Conservation (phyloP, 2,888 invertebrate genomes). For the Lingula anatina region DNA sequence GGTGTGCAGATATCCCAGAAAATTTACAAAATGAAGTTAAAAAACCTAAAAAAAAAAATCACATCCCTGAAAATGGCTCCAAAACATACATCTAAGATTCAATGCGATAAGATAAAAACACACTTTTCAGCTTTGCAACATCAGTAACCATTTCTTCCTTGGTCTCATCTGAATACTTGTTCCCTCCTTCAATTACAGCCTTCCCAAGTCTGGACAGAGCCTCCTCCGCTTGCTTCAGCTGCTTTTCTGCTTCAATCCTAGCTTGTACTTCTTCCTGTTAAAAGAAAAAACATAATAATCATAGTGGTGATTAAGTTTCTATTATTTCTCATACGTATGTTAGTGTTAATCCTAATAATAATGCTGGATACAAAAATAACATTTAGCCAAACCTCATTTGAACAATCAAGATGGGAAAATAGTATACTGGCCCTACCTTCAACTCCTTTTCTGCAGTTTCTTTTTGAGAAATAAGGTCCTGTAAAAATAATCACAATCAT, state of each 20-base stretch:
- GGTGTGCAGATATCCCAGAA: too few species aligned
- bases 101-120: too few species aligned
- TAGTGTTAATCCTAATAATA: too few species aligned
- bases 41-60: too few species aligned
- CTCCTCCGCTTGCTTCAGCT: slow-evolving; percentile 43
- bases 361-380: too few species aligned
- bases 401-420: too few species aligned
- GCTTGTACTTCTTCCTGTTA: slow-evolving; percentile 53
- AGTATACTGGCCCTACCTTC: too few species aligned
- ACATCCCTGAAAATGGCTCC: too few species aligned
- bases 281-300: neutral
- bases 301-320: neutral
- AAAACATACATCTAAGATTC: too few species aligned
- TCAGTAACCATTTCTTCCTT: slow-evolving; percentile 54
- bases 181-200: slow-evolving; percentile 40
- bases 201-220: slow-evolving; percentile 51
- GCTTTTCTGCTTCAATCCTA: slow-evolving; percentile 50
- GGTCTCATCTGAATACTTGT: slow-evolving; percentile 39
- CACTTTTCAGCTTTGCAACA: slow-evolving; percentile 54
- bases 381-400: too few species aligned
- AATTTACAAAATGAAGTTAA: too few species aligned
- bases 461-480: slow-evolving; percentile 53
- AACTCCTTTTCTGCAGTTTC: slow-evolving; percentile 53
- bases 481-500: slow-evolving; percentile 9
- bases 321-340: too few species aligned